Percentiles rank a stretch among this genome's conserved stretches.
phyloP scores from a whole-genome alignment of 2,888 invertebrate species.

The Gisinianus flammeolus region DNA sequence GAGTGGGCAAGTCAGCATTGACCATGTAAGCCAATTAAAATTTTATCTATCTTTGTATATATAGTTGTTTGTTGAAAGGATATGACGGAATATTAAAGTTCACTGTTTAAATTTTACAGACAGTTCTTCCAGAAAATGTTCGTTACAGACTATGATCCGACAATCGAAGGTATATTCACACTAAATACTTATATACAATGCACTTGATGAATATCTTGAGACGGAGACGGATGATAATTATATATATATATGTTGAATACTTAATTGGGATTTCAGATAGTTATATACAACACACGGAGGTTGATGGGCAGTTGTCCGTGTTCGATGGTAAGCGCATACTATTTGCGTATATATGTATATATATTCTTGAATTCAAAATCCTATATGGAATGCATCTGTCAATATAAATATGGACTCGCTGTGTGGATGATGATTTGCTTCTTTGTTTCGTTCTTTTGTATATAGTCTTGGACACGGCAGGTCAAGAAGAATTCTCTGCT shows the following conservation, averaged over 20 bases:
- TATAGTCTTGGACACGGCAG: conserved; percentile 89
- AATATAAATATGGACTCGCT: neutral
- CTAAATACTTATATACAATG: neutral
- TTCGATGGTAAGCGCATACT: conserved; percentile 73
- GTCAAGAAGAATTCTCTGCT: conserved; percentile 94
- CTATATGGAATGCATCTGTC: too few relatives aligned
- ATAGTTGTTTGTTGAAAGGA: too few relatives aligned
- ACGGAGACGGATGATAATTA: too few relatives aligned
- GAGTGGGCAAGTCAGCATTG: conserved; percentile 93
- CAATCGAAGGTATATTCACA: conserved; percentile 71
- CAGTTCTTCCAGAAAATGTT: conserved; percentile 95
- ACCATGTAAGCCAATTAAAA: conserved; percentile 69
- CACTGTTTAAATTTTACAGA: too few relatives aligned
- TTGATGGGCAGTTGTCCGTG: conserved; percentile 90
- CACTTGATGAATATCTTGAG: too few relatives aligned
- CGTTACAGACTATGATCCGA: conserved; percentile 93
- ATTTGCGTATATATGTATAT: too few relatives aligned
- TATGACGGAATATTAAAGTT: too few relatives aligned
- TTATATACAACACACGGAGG: conserved; percentile 91
- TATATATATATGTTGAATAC: too few relatives aligned
- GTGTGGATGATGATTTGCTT: too few relatives aligned
- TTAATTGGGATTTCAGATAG: too few relatives aligned
- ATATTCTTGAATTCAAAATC: too few relatives aligned
- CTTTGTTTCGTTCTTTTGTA: conserved; percentile 52
- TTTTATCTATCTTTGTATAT: neutral